These are phyloP conservation scores for Drosophila maculinotata DNA, from an alignment of 2,888 invertebrate genomes.

Conservation along the genomic window DNA sequence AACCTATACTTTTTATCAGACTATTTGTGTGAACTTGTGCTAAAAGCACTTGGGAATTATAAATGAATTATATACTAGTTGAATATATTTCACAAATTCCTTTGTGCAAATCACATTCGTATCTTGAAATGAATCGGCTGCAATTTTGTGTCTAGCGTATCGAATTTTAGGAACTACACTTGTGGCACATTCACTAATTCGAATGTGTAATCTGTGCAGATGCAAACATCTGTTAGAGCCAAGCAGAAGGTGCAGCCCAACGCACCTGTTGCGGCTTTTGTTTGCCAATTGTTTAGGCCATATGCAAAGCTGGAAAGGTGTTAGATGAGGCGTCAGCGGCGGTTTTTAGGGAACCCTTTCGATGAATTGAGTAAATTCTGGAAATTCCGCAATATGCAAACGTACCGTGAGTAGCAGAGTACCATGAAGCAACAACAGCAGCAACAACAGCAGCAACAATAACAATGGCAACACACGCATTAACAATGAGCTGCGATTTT, in stretches of 20 bases:
- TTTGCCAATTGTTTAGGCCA: conserved; percentile 29
- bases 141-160: conserved; percentile 6
- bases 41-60: too few relatives aligned
- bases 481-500: conserved; percentile 74
- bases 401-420: background rate
- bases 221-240: conserved; percentile 24
- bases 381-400: conserved; percentile 74
- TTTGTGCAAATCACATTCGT: background rate
- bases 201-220: conserved; percentile 20
- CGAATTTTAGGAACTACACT: conserved; percentile 24
- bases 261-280: conserved; percentile 45
- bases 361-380: conserved; percentile 72
- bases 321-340: conserved; percentile 31
- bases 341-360: conserved; percentile 61
- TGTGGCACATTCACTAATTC: background rate
- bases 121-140: background rate
- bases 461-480: conserved; percentile 55
- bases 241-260: background rate
- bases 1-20: too few relatives aligned
- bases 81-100: too few relatives aligned
- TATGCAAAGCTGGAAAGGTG: conserved; percentile 48
- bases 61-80: too few relatives aligned
- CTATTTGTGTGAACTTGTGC: too few relatives aligned
- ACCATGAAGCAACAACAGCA: conserved; percentile 24
- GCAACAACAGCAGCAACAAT: conserved; percentile 30